phyloP scores from a whole-genome alignment of 2,888 invertebrate genomes.

The Macrophya annulata region DNA sequence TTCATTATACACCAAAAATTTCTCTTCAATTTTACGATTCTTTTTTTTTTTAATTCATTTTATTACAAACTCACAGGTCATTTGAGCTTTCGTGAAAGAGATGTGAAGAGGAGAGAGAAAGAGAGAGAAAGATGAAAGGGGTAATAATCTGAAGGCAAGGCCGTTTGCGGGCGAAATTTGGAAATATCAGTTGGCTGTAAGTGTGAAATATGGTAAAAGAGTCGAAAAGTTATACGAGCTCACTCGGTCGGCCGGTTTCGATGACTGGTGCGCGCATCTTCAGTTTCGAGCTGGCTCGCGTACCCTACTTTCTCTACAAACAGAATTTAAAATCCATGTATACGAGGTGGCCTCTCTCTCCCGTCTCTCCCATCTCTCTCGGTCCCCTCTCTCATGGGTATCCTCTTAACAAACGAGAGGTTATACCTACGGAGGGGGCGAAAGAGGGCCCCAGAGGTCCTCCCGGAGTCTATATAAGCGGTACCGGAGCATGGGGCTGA shows the following conservation, averaged over 20 bases:
- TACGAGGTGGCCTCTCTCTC: constrained; percentile 54
- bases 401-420: constrained; percentile 63
- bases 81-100: too few relatives aligned
- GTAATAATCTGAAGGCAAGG: not conserved
- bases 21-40: too few relatives aligned
- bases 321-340: constrained; percentile 73
- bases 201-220: constrained; percentile 1
- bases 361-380: constrained; percentile 44
- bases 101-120: too few relatives aligned
- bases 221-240: constrained; percentile 1
- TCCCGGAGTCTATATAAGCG: constrained; percentile 77
- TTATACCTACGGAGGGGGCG: constrained; percentile 36
- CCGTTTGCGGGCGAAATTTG: not conserved
- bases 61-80: too few relatives aligned
- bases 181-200: not conserved
- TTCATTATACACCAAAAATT: not conserved
- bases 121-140: not conserved
- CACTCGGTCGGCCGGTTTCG: constrained; percentile 42
- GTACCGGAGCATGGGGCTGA: constrained; percentile 69
- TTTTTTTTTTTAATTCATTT: too few relatives aligned
- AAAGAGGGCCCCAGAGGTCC: constrained; percentile 43
- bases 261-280: constrained; percentile 52
- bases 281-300: constrained; percentile 50
- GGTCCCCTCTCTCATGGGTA: constrained; percentile 58
- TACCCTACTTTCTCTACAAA: constrained; percentile 78